These are phyloP conservation scores for Xanthorhoe designata DNA, from an alignment of 2,888 invertebrate species.

Conservation along the genomic window DNA sequence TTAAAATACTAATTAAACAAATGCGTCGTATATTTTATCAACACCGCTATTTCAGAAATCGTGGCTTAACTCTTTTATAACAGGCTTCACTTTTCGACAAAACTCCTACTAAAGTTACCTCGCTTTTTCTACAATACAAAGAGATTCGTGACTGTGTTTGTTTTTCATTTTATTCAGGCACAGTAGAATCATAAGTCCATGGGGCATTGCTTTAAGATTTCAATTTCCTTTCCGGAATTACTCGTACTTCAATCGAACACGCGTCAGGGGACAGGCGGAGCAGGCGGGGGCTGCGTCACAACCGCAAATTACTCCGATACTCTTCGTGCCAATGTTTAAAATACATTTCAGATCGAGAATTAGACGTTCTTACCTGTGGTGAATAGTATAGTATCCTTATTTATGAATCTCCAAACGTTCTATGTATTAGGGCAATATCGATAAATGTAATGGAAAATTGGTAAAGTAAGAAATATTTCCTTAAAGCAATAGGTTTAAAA, in stretches of 20 bases:
- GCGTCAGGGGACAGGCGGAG: constrained; percentile 73
- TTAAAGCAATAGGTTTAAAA: constrained; percentile 47
- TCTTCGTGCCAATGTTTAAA: constrained; percentile 80
- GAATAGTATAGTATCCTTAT: constrained; percentile 68
- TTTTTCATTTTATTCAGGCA: constrained; percentile 73
- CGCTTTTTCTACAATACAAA: constrained; percentile 41
- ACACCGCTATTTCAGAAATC: not conserved
- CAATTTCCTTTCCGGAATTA: constrained; percentile 86
- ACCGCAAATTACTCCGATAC: constrained; percentile 81
- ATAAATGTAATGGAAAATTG: constrained; percentile 6
- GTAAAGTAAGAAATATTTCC: constrained; percentile 24
- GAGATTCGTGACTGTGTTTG: constrained; percentile 55
- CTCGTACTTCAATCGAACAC: constrained; percentile 84
- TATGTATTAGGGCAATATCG: not conserved
- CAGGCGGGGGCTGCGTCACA: constrained; percentile 60
- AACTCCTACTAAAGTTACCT: constrained; percentile 35
- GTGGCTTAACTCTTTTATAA: not conserved
- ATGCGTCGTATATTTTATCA: too few species aligned
- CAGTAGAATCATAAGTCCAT: constrained; percentile 75
- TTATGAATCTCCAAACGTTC: constrained; percentile 46
- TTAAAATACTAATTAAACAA: not conserved
- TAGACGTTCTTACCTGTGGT: constrained; percentile 54
- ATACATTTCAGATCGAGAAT: constrained; percentile 75
- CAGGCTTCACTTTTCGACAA: constrained; percentile 21
- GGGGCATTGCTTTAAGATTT: constrained; percentile 84